These are phyloP conservation scores for Mesoligia furuncula DNA, from an alignment of 2,888 invertebrate genomes.

Conservation along the genomic window DNA sequence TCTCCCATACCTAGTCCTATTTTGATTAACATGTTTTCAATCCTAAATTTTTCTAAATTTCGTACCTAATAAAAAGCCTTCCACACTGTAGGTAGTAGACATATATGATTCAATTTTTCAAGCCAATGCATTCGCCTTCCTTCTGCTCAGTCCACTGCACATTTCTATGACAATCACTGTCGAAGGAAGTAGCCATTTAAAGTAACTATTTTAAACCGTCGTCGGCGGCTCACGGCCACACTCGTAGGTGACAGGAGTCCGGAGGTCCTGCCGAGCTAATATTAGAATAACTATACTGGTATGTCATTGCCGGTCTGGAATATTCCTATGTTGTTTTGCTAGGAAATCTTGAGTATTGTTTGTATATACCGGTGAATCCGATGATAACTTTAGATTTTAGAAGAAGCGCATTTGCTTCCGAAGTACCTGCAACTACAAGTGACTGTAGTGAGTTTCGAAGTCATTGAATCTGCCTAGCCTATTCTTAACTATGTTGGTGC, in stretches of 20 bases:
- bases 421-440: not conserved
- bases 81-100: not conserved
- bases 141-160: conserved; percentile 17
- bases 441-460: not conserved
- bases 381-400: too few species aligned
- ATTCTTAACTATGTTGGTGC: not conserved
- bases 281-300: conserved; percentile 59
- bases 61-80: not conserved
- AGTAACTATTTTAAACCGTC: conserved; percentile 79
- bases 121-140: conserved; percentile 6
- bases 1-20: not conserved
- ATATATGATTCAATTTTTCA: not conserved
- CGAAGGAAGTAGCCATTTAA: conserved; percentile 80
- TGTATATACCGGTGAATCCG: too few species aligned
- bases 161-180: conserved; percentile 59
- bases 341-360: not conserved
- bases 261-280: conserved; percentile 62
- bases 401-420: not conserved
- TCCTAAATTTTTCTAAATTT: not conserved
- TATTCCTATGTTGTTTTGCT: conserved; percentile 38
- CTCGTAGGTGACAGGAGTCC: conserved; percentile 65
- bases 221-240: conserved; percentile 68
- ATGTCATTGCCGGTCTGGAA: conserved; percentile 41
- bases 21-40: not conserved
- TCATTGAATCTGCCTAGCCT: not conserved